Base-by-base conservation (phyloP, 2,888 invertebrate species). In the Desoria tigrina region DNA sequence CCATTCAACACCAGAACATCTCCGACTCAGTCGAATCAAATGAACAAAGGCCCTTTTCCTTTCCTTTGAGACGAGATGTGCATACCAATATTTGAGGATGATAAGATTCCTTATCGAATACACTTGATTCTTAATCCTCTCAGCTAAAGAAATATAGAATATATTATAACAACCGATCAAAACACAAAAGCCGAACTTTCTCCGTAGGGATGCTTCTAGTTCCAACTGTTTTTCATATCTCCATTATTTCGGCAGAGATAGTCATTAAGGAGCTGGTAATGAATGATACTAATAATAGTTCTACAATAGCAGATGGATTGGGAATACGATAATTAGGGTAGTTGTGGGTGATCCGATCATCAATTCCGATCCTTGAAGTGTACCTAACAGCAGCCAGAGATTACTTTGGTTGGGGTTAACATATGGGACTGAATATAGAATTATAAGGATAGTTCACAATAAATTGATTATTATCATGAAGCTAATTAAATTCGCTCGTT, bases 121-220 rank as follows among this genome's bases (percentile, higher is more conserved):
- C n/a, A n/a, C n/a, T n/a, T n/a, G n/a, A n/a, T n/a, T n/a, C n/a
- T n/a, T n/a, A n/a, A n/a, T n/a, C n/a, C 45, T 45, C 45, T n/a
- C 45, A 16, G 21, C 45, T n/a, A n/a, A n/a, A n/a, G n/a, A n/a
- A n/a, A n/a, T n/a, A n/a, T n/a, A n/a, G n/a, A n/a, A n/a, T n/a
- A n/a, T n/a, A n/a, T n/a, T n/a, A n/a, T n/a, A n/a, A 32, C 32
- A 32, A 45, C 4, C 6, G 45, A 18, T n/a, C 16, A 6, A 45
- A 45, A 45, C 45, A 45, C 45, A 6, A 45, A 45, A 45, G n/a
- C 45, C 45, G 24, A 51, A 51, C 51, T 51, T 51, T 51, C 51
- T 24, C 51, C 51, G 7, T 51, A 24, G 51, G 51, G 51, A 51
- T 21, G 7, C 51, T 45, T 21, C 45, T 21, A 6, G 14, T 51